Percentiles rank a stretch among this genome's conserved stretches.
phyloP scores from a whole-genome alignment of 2,113 vertebrate genomes.

The Ageneiosus marmoratus region DNA sequence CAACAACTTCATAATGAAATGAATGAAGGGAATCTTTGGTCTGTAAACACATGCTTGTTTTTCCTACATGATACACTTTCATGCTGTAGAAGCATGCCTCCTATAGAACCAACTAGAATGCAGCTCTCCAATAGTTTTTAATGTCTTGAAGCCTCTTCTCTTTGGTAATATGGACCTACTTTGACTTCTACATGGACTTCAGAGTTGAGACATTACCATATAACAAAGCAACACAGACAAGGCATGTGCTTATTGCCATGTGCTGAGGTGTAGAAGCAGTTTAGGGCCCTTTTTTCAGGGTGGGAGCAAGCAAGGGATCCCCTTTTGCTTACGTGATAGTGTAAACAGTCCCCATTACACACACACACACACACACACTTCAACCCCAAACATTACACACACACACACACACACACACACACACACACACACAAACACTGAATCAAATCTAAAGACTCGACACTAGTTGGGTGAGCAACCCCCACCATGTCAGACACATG shows the following conservation, averaged over 20 bases:
- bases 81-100: neutral
- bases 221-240: slow-evolving; percentile 1
- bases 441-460: slow-evolving; percentile 54
- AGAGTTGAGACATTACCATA: neutral
- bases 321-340: slow-evolving; percentile 41
- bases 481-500: slow-evolving; percentile 50
- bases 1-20: neutral
- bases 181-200: slow-evolving; percentile 1
- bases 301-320: slow-evolving; percentile 38
- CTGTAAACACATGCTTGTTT: neutral
- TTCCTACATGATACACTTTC: neutral
- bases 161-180: neutral
- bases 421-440: slow-evolving; percentile 16
- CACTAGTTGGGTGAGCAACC: slow-evolving; percentile 37
- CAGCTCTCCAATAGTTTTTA: neutral
- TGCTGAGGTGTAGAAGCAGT: slow-evolving; percentile 16
- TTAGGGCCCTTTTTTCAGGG: slow-evolving; percentile 13
- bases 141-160: neutral
- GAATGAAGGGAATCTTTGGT: neutral
- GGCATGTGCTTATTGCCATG: slow-evolving; percentile 17
- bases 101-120: slow-evolving; percentile 3
- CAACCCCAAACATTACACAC: slow-evolving; percentile 41
- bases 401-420: slow-evolving; percentile 13
- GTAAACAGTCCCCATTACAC: slow-evolving; percentile 44
- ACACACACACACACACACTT: slow-evolving; percentile 21